Conservation (phyloP, 2,888 invertebrate genomes). For the Drosophila buzzatii region DNA sequence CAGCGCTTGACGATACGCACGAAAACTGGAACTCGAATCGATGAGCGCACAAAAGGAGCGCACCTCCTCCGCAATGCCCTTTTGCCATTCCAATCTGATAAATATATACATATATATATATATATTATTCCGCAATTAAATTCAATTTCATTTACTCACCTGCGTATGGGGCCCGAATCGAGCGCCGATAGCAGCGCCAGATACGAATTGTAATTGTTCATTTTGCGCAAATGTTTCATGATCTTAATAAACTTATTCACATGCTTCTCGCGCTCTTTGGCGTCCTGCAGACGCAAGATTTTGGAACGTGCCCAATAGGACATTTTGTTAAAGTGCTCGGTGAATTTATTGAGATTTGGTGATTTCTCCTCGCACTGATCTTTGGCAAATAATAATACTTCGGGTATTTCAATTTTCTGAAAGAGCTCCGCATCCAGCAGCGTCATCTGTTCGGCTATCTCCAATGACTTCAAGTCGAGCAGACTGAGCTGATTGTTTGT, state of each 20-base stretch:
- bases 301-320: conserved; percentile 98
- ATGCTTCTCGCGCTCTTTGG: conserved; percentile 97
- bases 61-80: conserved; percentile 95
- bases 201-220: conserved; percentile 99
- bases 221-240: conserved; percentile 98
- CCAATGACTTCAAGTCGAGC: conserved; percentile 96
- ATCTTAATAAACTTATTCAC: conserved; percentile 98
- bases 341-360: conserved; percentile 98
- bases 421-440: conserved; percentile 97
- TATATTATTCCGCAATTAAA: background rate
- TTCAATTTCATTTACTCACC: conserved; percentile 62
- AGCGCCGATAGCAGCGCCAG: conserved; percentile 97
- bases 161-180: conserved; percentile 95
- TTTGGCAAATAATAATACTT: conserved; percentile 98
- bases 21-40: conserved; percentile 98
- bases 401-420: conserved; percentile 98
- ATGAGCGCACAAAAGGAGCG: conserved; percentile 98
- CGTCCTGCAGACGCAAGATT: conserved; percentile 95
- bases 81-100: conserved; percentile 94
- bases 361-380: conserved; percentile 99
- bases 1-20: conserved; percentile 97
- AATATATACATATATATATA: background rate
- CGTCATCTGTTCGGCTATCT: conserved; percentile 99
- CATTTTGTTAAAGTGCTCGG: conserved; percentile 99
- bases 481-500: conserved; percentile 88